These are phyloP conservation scores for Gryllus longicercus DNA, from an alignment of 2,888 invertebrate genomes.

Conservation along the genomic window DNA sequence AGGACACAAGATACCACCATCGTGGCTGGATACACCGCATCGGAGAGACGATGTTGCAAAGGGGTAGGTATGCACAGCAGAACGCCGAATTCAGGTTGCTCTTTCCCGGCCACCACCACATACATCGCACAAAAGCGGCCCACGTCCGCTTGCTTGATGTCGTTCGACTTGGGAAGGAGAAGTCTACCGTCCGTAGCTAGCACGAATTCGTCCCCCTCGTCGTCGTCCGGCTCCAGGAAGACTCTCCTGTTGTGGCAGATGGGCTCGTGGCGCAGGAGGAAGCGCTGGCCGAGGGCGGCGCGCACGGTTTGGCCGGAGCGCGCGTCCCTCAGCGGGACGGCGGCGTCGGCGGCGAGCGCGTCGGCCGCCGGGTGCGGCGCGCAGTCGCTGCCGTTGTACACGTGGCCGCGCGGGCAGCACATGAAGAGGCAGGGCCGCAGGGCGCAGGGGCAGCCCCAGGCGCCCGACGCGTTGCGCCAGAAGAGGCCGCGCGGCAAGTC, in stretches of 20 bases:
- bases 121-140: conserved; percentile 2
- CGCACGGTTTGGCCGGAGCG: not conserved
- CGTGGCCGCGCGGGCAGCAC: not conserved
- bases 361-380: not conserved
- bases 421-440: not conserved
- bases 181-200: conserved; percentile 21
- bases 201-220: not conserved
- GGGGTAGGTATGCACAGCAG: conserved; percentile 19
- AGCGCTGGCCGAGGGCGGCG: not conserved
- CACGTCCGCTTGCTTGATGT: not conserved
- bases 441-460: not conserved
- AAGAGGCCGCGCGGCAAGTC: not conserved
- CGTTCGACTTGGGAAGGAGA: not conserved
- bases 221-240: conserved; percentile 18
- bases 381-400: not conserved
- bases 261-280: not conserved
- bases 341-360: not conserved
- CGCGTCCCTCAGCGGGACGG: not conserved
- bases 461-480: not conserved
- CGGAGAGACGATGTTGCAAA: too few species aligned
- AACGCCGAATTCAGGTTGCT: not conserved
- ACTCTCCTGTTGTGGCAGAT: conserved; percentile 4
- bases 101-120: not conserved
- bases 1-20: conserved; percentile 37
- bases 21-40: conserved; percentile 23